Conservation (phyloP, 2,797 vertebrate species). For the Picus viridis region DNA sequence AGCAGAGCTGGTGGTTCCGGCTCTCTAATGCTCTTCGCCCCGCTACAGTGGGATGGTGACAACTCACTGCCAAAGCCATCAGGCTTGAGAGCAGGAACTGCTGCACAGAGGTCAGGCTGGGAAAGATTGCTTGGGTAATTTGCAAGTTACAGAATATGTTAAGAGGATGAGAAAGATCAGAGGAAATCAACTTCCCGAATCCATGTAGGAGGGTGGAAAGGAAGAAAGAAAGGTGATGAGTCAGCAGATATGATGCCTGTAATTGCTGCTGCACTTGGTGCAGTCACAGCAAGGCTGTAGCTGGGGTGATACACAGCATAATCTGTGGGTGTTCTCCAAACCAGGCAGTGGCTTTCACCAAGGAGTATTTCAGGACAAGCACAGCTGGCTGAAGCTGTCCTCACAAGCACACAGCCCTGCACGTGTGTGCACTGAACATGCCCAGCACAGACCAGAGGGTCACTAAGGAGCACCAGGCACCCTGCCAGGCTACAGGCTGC, state of each 20-base stretch:
- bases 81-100: neutral
- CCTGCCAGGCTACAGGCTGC: neutral
- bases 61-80: neutral
- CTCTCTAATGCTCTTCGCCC: neutral
- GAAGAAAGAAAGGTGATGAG: neutral
- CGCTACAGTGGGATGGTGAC: accelerated
- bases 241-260: neutral
- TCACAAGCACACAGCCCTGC: accelerated
- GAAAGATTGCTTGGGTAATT: neutral
- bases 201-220: neutral
- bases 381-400: accelerated
- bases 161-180: neutral
- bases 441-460: no score
- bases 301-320: neutral
- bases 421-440: accelerated
- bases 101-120: neutral
- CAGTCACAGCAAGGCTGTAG: neutral
- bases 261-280: neutral
- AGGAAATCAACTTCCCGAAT: neutral
- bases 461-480: accelerated
- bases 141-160: neutral
- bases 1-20: no score
- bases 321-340: accelerated
- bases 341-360: accelerated
- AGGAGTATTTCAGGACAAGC: neutral